Conservation (phyloP, 1,140 invertebrate genomes). For the Neodiprion pinetum region DNA sequence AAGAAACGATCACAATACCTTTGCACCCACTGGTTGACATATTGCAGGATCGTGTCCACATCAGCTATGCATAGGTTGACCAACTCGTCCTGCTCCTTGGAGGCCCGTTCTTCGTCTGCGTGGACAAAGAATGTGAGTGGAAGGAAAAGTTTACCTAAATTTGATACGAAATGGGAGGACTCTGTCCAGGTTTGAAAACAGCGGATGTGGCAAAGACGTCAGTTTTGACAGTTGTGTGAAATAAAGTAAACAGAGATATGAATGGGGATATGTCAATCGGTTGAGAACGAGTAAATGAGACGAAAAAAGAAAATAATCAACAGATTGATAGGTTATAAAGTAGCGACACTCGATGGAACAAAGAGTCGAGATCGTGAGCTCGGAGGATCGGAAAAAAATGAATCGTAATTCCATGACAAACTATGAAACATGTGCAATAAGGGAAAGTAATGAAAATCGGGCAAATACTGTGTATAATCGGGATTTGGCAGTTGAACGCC, state of each 20-base stretch:
- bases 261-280: conserved; percentile 30
- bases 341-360: not conserved
- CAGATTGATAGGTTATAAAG: no score
- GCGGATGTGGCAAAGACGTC: no score
- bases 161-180: conserved; percentile 6
- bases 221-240: no score
- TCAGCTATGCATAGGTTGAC: conserved; percentile 49
- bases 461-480: no score
- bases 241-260: not conserved
- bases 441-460: no score
- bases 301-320: conserved; percentile 13
- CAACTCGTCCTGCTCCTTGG: conserved; percentile 54
- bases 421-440: conserved; percentile 29
- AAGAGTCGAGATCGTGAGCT: conserved; percentile 20
- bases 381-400: conserved; percentile 8
- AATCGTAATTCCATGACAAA: conserved; percentile 15
- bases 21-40: conserved; percentile 60
- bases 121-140: conserved; percentile 15
- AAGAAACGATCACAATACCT: conserved; percentile 38
- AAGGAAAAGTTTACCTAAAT: conserved; percentile 8
- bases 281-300: conserved; percentile 23
- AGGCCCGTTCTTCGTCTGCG: conserved; percentile 54
- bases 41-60: conserved; percentile 57
- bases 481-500: no score
- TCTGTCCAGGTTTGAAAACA: no score